Evolutionary conservation across 2,113 vertebrate genomes (phyloP).

Genomic region (Eulemur macaco): DNA sequence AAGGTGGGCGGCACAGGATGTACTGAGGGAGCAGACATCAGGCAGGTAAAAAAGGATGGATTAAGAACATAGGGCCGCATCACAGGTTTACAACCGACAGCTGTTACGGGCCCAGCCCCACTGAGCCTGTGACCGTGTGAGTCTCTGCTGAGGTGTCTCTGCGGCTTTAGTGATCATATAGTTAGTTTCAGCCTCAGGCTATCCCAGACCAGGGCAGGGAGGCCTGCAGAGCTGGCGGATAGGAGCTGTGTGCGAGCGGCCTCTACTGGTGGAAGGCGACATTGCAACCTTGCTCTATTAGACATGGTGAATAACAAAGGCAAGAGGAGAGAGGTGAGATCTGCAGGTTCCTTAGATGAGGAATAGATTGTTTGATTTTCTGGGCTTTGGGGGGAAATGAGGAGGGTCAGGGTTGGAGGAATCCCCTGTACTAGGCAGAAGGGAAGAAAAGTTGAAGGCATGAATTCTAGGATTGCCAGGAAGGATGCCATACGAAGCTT

Average conservation of each 20-base stretch:
- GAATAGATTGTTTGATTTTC: background rate
- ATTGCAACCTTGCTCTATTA: background rate
- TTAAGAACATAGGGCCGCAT: no score
- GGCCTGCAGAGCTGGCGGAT: fast-evolving
- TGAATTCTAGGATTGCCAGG: background rate
- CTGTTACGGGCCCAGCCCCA: background rate
- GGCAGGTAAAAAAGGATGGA: background rate
- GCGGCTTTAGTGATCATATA: no score
- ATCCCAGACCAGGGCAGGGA: no score
- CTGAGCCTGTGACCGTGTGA: background rate
- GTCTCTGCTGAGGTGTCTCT: background rate
- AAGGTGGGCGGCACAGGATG: background rate
- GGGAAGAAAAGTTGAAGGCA: background rate
- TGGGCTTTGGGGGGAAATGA: background rate
- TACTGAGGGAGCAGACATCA: background rate
- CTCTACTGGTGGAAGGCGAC: background rate
- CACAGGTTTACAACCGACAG: background rate
- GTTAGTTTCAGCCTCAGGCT: background rate
- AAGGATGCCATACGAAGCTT: background rate
- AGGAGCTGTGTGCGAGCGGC: background rate
- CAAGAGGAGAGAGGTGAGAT: background rate
- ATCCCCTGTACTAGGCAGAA: background rate
- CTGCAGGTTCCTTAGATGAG: background rate
- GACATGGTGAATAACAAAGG: fast-evolving
- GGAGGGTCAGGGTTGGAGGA: background rate